Evolutionary conservation across 2,113 vertebrate genomes (phyloP).

Genomic region (Chaenogobius annularis): DNA sequence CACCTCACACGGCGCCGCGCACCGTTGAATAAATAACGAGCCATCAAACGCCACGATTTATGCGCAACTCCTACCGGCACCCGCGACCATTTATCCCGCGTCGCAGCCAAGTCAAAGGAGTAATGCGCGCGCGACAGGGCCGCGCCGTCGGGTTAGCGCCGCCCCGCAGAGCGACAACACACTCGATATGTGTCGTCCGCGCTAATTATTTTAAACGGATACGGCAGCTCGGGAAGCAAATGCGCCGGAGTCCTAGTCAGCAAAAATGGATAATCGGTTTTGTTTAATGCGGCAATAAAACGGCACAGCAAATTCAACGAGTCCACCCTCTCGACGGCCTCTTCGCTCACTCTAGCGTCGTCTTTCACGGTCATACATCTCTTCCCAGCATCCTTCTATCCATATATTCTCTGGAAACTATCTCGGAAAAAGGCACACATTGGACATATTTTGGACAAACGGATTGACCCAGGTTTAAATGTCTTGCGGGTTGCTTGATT

Average conservation of each 20-base stretch:
- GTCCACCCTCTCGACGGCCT: not conserved
- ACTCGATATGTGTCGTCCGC: slow-evolving; percentile 1
- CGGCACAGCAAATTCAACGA: not conserved
- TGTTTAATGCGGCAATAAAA: not conserved
- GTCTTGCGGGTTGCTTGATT: too few relatives aligned
- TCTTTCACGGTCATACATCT: not conserved
- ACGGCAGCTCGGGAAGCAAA: not conserved
- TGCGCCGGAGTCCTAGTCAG: not conserved
- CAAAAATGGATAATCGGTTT: not conserved
- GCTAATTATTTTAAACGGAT: slow-evolving; percentile 15
- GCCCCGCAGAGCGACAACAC: slow-evolving; percentile 26
- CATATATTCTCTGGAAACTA: not conserved
- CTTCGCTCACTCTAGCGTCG: too few relatives aligned
- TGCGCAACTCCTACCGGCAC: slow-evolving; percentile 19
- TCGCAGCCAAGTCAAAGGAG: slow-evolving; percentile 24
- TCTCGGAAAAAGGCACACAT: too few relatives aligned
- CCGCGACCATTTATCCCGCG: slow-evolving; percentile 38
- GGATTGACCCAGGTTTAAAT: too few relatives aligned
- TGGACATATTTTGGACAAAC: too few relatives aligned
- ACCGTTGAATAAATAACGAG: slow-evolving; percentile 60
- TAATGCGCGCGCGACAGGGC: slow-evolving; percentile 39
- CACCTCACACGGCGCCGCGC: slow-evolving; percentile 21
- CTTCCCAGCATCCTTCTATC: not conserved
- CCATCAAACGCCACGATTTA: slow-evolving; percentile 44
- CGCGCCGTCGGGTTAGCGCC: slow-evolving; percentile 33